Conservation (phyloP, 64 coral and sea anemone genomes). For the Pocillopora damicornis region DNA sequence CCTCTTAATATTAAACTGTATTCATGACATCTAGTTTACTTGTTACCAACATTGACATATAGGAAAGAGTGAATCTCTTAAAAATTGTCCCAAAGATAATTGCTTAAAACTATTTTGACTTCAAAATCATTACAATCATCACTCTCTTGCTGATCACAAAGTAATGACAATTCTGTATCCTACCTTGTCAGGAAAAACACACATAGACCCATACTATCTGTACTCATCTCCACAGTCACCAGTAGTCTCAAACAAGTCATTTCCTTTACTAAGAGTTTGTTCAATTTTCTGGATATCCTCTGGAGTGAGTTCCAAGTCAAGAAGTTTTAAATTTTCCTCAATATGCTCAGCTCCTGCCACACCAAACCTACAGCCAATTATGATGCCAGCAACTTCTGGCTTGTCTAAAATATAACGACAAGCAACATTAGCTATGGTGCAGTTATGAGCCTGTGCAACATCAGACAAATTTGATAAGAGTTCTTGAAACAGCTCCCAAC, state of each 20-base stretch:
- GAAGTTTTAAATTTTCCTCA: constrained; percentile 60
- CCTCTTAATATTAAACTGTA: too few relatives aligned
- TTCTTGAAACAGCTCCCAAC: constrained; percentile 86
- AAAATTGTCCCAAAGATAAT: too few relatives aligned
- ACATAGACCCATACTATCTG: not conserved
- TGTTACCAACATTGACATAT: too few relatives aligned
- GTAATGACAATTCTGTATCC: not conserved
- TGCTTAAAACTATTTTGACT: too few relatives aligned
- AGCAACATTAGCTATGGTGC: constrained; percentile 81
- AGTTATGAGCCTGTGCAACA: constrained; percentile 63
- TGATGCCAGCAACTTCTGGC: constrained; percentile 65
- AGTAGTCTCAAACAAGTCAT: constrained; percentile 79
- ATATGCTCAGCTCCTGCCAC: constrained; percentile 68
- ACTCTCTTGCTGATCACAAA: not conserved
- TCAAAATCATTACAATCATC: not conserved
- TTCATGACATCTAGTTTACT: too few relatives aligned
- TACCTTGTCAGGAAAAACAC: not conserved
- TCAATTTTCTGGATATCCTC: constrained; percentile 64
- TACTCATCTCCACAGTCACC: constrained; percentile 98
- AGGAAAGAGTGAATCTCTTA: too few relatives aligned
- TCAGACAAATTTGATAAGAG: constrained; percentile 55
- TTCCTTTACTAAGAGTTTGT: constrained; percentile 65
- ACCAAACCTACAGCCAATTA: constrained; percentile 79
- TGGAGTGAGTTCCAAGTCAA: constrained; percentile 47
- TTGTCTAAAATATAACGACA: constrained; percentile 74